Base-by-base conservation (phyloP, 2,888 invertebrate genomes). In the Lasius fuliginosus region DNA sequence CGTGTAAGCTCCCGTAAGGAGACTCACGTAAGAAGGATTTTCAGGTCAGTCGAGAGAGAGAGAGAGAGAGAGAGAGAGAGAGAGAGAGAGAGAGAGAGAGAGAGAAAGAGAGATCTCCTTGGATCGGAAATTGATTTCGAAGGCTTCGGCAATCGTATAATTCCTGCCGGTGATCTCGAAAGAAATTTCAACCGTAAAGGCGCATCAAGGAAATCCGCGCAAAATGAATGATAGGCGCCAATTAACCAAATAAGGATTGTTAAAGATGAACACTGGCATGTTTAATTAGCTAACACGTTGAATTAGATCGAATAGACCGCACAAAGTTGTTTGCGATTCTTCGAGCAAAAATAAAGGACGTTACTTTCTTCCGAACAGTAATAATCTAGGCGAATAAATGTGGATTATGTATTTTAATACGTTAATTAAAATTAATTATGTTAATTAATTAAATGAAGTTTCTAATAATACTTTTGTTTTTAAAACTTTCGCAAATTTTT, bases 121-220 rank as follows among this genome's bases (percentile, higher is more conserved):
- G 87, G 71, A 42, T 82, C 81, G 30, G 77, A 86, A 83, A 83
- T 84, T 23, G 73, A 84, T 71, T 75, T 76, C 82, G 85, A 87
- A 88, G 88, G 85, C n/a, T 82, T 60, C 18, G 40, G 3, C 27
- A 58, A 58, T 83, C 85, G 68, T 84, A 62, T 62, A 68, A 74
- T 56, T 36, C 53, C 58, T n/a, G 42, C 69, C 8, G 23, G 56
- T 46, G 81, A 62, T 65, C 18, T 49, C 62, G 74, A 65, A 83
- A 81, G 87, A 68, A 79, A 82, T 62, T 30, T 12, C 27, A 58
- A 71, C 65, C 84, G 79, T 76, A 77, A 86, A 88, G 82, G 75
- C 23, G 36, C 64, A 75, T 75, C 64, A 64, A 75, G 81, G 79
- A 84, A 81, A 87, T 23, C 18, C 9, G 62, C 5, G 30, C 18